These are phyloP conservation scores for Chauna torquata DNA, from an alignment of 2,113 vertebrate genomes.

Conservation along the genomic window DNA sequence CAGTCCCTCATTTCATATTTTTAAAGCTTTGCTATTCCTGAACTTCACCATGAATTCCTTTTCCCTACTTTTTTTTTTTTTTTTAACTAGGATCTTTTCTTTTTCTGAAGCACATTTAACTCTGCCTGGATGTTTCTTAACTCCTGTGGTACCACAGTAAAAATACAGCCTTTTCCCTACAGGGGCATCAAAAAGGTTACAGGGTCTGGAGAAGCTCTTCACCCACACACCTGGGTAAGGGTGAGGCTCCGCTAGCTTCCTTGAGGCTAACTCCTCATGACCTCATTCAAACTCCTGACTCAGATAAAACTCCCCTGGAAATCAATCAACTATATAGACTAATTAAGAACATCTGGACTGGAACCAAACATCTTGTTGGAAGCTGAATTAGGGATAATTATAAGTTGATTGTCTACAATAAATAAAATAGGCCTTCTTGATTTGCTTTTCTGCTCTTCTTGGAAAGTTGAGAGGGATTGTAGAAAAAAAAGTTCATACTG, in stretches of 20 bases:
- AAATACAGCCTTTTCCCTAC: not conserved
- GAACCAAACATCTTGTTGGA: conserved; percentile 1
- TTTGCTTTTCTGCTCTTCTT: not conserved
- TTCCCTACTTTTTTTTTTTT: not conserved
- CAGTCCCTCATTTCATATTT: not conserved
- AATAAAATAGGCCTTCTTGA: not conserved
- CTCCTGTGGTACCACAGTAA: not conserved
- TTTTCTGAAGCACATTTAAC: not conserved
- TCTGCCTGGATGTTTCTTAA: not conserved
- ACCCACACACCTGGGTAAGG: conserved; percentile 4
- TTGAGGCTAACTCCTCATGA: not conserved
- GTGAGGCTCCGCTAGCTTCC: not conserved
- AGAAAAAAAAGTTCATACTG: not conserved
- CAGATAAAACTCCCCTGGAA: conserved; percentile 2
- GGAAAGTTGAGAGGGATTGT: not conserved
- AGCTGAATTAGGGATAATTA: conserved; percentile 10
- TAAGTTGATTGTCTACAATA: not conserved
- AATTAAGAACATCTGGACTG: conserved; percentile 18
- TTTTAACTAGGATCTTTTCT: not conserved
- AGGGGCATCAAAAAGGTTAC: not conserved
- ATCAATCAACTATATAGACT: not conserved
- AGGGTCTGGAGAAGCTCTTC: not conserved
- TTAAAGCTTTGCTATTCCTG: not conserved
- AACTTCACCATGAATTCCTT: not conserved
- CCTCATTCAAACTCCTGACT: conserved; percentile 12